phyloP scores from a whole-genome alignment of 2,797 vertebrate genomes.

The Periparus ater region DNA sequence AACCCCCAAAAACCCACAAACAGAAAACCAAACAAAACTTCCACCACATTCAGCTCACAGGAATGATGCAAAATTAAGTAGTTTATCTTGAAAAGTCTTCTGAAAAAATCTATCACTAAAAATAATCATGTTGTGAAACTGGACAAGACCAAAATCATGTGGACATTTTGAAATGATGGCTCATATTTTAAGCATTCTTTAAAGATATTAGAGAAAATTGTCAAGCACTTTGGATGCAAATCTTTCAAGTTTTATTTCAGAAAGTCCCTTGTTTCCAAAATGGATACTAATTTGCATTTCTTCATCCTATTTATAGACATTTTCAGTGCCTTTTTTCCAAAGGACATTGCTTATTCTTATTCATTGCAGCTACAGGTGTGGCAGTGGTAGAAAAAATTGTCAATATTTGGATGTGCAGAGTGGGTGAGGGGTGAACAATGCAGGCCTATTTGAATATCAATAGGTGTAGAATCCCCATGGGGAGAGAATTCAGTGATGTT shows the following conservation, averaged over 20 bases:
- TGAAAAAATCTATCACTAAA: background rate
- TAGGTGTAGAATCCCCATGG: background rate
- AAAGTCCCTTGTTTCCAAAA: background rate
- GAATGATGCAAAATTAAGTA: background rate
- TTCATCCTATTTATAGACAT: background rate
- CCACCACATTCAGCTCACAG: background rate
- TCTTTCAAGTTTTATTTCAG: background rate
- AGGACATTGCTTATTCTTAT: background rate
- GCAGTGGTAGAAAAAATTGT: background rate
- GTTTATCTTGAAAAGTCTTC: background rate
- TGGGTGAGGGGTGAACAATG: background rate
- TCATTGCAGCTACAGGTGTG: background rate
- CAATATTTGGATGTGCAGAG: background rate
- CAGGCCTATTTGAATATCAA: background rate
- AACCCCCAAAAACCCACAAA: rapidly evolving
- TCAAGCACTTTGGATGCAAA: background rate
- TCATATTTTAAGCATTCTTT: background rate
- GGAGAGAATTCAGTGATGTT: background rate
- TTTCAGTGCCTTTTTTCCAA: background rate
- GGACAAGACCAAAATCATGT: background rate
- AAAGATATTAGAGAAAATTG: background rate
- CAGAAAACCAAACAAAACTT: rapidly evolving
- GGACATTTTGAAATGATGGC: background rate
- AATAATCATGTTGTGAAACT: background rate
- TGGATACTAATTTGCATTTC: background rate